Evolutionary conservation across 2,888 invertebrate species (phyloP).

Genomic region (Aromia moschata): DNA sequence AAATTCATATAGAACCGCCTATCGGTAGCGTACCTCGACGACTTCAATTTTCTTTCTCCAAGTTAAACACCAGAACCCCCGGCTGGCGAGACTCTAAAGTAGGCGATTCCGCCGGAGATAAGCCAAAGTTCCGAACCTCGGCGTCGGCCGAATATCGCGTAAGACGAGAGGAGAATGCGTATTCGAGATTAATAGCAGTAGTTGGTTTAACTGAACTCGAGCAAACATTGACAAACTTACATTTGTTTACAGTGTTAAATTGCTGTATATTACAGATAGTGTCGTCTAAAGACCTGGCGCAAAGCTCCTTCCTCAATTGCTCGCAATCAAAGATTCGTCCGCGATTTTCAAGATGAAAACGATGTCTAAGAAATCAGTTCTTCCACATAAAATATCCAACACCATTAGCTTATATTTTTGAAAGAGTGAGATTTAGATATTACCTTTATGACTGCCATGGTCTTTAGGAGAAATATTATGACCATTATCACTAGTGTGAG

Average conservation of each 20-base stretch:
- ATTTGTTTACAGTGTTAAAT: conserved; percentile 46
- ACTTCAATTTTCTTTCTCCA: conserved; percentile 24
- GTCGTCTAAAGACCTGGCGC: conserved; percentile 5
- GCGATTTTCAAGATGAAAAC: background rate
- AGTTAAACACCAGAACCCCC: conserved; percentile 21
- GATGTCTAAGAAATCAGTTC: too few relatives aligned
- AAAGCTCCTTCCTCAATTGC: conserved; percentile 15
- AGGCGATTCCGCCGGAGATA: conserved; percentile 15
- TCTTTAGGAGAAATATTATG: too few relatives aligned
- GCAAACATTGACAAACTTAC: conserved; percentile 45
- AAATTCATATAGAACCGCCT: conserved; percentile 21
- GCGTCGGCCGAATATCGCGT: conserved; percentile 23
- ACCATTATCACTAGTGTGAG: too few relatives aligned
- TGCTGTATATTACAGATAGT: conserved; percentile 41
- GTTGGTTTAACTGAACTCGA: conserved; percentile 40
- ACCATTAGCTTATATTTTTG: too few relatives aligned
- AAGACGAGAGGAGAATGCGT: conserved; percentile 32
- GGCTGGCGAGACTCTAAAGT: conserved; percentile 20
- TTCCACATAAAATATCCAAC: too few relatives aligned
- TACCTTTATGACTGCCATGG: too few relatives aligned
- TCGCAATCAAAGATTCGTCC: conserved; percentile 12
- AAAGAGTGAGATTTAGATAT: too few relatives aligned
- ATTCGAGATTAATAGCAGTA: conserved; percentile 42
- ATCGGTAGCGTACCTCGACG: conserved; percentile 21
- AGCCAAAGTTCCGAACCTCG: conserved; percentile 24